Evolutionary conservation across 2,797 vertebrate genomes (phyloP).

Genomic region (Phyllotis vaccarum): DNA sequence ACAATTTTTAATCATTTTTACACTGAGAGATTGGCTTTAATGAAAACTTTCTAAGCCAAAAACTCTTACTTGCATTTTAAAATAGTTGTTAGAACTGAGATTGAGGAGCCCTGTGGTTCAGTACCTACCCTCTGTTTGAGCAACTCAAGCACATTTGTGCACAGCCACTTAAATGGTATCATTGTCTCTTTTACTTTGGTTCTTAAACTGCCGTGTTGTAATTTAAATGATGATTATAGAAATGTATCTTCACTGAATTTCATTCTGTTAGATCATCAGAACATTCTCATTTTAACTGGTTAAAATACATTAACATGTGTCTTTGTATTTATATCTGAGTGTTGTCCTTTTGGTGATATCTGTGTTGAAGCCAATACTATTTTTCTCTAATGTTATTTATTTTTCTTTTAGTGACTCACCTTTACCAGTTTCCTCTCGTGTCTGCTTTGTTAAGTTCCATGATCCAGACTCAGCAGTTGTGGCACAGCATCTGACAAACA

Average conservation of each 20-base stretch:
- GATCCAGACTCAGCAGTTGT: slow-evolving; percentile 98
- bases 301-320: neutral
- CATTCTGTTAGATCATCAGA: neutral
- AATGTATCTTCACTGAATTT: neutral
- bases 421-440: slow-evolving; percentile 99
- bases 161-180: neutral
- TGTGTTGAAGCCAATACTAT: slow-evolving; percentile 7
- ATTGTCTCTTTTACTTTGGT: slow-evolving; percentile 13
- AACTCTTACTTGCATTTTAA: neutral
- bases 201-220: neutral
- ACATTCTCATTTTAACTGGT: neutral
- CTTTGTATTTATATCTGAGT: slow-evolving; percentile 29
- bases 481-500: slow-evolving; percentile 99
- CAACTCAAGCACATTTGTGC: neutral
- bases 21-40: neutral
- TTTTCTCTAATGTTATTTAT: slow-evolving; percentile 24
- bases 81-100: neutral
- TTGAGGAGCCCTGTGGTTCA: neutral
- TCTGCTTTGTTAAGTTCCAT: slow-evolving; percentile 99
- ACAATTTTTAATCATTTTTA: slow-evolving; percentile 20
- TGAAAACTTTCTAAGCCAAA: slow-evolving; percentile 11
- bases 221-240: neutral
- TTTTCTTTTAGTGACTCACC: slow-evolving; percentile 98
- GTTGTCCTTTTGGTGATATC: neutral
- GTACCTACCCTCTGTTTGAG: neutral